Base-by-base conservation (phyloP, 2,888 invertebrate species). In the Cyrtodaria siliqua region DNA sequence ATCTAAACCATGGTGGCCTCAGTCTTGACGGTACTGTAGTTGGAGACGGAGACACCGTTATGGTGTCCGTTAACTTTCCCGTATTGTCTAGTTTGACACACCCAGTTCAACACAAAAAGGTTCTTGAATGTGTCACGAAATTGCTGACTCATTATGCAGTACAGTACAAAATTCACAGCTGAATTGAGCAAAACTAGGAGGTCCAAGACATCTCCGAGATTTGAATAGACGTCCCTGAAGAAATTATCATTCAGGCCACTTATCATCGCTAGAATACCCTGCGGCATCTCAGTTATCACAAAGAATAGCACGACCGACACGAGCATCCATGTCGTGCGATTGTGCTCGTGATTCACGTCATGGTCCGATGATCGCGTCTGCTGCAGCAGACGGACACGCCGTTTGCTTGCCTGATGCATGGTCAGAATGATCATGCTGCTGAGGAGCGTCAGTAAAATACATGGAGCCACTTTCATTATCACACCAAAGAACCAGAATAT, bases 401-500 rank as follows among this genome's bases (percentile, higher is more conserved):
- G 75, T 59, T 86, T 82, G 63, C 90, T 89, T 1, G 92, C 92
- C 69, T 87, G 83, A 60, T 91, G 88, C 91, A 92, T 91, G 69
- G 91, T 89, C 1, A 84, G 81, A 60, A 93, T 89, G 42, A 93
- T 88, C 69, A 93, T 84, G 50, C 89, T 90, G 77, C 93, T 93
- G 55, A 93, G 89, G 24, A 97, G 95, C 1, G 97, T 97, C 57
- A 98, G 94, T 0, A 96, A 96, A 78, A 97, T 94, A 92, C 98
- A 97, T 2, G 98, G 98, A 80, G 97, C 96, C 71, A 98, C 94
- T 93, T 98, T 98, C 87, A 98, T 96, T 80, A 98, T 96, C 12
- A 98, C 97, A 92, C 97, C 96, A 93, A 97, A 98, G 88, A 98
- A 96, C 96, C 97, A 97, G 93, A 97, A 97, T 89, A 97, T 97